phyloP scores from a whole-genome alignment of 2,113 vertebrate genomes.

The Corydoras sp. region DNA sequence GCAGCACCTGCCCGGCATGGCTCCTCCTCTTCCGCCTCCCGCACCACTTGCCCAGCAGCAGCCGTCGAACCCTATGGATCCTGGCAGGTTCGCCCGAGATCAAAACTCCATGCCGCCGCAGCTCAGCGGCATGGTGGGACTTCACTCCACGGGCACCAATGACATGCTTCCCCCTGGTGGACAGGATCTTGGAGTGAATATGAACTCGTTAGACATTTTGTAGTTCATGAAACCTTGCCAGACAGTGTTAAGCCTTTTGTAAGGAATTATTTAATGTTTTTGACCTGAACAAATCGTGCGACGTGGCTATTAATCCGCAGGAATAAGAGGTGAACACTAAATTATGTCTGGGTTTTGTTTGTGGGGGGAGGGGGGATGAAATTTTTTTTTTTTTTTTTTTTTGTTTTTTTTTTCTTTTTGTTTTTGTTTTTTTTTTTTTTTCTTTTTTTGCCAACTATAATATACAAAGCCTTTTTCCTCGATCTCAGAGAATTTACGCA shows the following conservation, averaged over 20 bases:
- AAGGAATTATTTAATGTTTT: slow-evolving; percentile 70
- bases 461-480: slow-evolving; percentile 55
- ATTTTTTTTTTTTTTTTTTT: slow-evolving; percentile 43
- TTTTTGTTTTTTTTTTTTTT: slow-evolving; percentile 41
- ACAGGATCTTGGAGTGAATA: slow-evolving; percentile 87
- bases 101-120: slow-evolving; percentile 83
- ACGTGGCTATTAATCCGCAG: slow-evolving; percentile 64
- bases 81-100: slow-evolving; percentile 59
- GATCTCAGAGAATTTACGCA: slow-evolving; percentile 57
- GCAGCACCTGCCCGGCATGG: slow-evolving; percentile 72
- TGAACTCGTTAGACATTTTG: slow-evolving; percentile 64
- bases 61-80: slow-evolving; percentile 80
- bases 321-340: slow-evolving; percentile 85
- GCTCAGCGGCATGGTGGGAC: slow-evolving; percentile 83
- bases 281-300: slow-evolving; percentile 67
- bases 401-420: slow-evolving; percentile 65
- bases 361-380: too few relatives aligned
- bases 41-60: slow-evolving; percentile 61
- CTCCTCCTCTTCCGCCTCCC: slow-evolving; percentile 75
- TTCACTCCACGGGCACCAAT: slow-evolving; percentile 80
- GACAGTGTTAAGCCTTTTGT: slow-evolving; percentile 66
- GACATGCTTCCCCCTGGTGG: slow-evolving; percentile 74
- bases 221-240: slow-evolving; percentile 31
- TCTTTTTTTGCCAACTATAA: slow-evolving; percentile 67
- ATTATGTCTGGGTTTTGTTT: slow-evolving; percentile 61